Base-by-base conservation (phyloP, 2,888 invertebrate genomes). In the Hypsopygia costalis region DNA sequence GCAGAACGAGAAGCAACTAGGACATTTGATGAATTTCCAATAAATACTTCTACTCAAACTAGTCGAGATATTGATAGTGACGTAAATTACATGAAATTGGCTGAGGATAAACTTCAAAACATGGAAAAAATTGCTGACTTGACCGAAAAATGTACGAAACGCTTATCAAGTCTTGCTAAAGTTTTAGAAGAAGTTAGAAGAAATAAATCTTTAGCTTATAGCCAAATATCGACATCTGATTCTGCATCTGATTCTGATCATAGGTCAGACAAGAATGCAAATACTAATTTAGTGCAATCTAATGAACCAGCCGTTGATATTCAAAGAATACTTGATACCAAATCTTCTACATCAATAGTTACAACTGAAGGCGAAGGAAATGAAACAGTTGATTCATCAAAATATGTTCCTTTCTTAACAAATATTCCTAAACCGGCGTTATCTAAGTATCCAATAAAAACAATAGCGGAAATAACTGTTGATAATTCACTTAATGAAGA, bases 81-180 rank as follows among this genome's bases (percentile, higher is more conserved):
- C 54, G 57, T 63, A 1, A 75, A 82, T 51, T 75, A 73, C 38
- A 73, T 83, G 55, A 79, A 75, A 59, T 40, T 81, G 43, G 87
- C 80, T 20, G 83, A 86, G 63, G 70, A 77, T 35, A 86, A 87
- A 67, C 65, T 86, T 35, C 78, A 86, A 49, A 87, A 87, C 49
- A 88, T 87, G 79, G 87, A 87, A 53, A 87, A 86, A 69, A 86
- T 88, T 36, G 87, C 88, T 9, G 79, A 83, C 49, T 64, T 87
- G 12, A 88, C 88, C 4, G 86, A 88, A 56, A 83, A 81, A 61
- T 89, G 88, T 52, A 85, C 86, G 3, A 72, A 81, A 56, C 68
- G 87, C n/a, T 66, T 89, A 31, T 85, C 83, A 5, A 81, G 80
- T 53, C 72, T 89, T 12, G 85, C 87, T 3, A 83, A 81, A 62